Evolutionary conservation across 1,140 invertebrate species (phyloP), one percentile per base, ranked within the genome.

Genomic region (Papilio xuthus): DNA sequence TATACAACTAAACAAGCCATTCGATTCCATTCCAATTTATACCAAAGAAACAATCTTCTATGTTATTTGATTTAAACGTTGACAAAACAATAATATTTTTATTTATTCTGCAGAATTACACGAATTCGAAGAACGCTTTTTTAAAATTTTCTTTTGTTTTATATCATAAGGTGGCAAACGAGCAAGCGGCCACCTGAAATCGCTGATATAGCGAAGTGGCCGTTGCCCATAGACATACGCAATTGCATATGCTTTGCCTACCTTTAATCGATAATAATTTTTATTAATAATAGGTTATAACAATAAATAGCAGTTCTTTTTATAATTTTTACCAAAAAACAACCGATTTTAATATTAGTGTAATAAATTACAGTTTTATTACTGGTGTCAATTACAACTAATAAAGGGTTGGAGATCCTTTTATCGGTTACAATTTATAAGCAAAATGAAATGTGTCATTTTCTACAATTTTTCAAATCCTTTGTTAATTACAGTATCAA

Each of bases 391-490:
- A 70, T 41, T 72, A 72, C 32, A 23, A 47, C 15, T 53, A 53
- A 53, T 53, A 47, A 18, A 20, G 70, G 15, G n/a, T 72, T 10
- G 23, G n/a, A 37, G 32, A 44, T 44, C 42, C 42, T 44, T 10
- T 12, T 15, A 10, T 23, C 8, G 26, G 15, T 32, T 37, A 72
- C 18, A 72, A 72, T 72, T 72, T 20, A 72, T 72, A 13, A 20
- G 7, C 6, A 44, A 44, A 18, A 20, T 41, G 69, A 71, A 42
- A 71, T 42, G 12, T 72, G 70, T 47, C 26, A 44, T 72, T 44
- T 42, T 71, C 70, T 37, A 32, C 15, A 26, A 72, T 44, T 47
- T 72, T 72, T 44, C 37, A 20, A 37, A 41, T 72, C 13, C 41
- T 9, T 44, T 20, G 7, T 71, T 71, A 8, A 72, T 72, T 72